Evolutionary conservation across 2,797 vertebrate genomes (phyloP).

Genomic region (Pempheris klunzingeri): DNA sequence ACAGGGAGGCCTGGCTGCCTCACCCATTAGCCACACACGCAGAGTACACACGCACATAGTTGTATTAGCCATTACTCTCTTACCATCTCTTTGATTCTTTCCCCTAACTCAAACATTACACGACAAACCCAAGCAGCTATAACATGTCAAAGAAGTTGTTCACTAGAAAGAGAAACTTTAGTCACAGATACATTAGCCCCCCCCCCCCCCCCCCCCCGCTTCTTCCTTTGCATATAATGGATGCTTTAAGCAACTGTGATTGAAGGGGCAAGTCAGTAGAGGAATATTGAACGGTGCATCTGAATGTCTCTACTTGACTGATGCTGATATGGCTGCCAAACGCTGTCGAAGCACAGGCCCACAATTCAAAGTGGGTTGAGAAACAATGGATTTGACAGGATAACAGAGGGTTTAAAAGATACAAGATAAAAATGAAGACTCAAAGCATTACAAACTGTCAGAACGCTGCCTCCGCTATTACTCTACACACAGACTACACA

Average conservation of each 20-base stretch:
- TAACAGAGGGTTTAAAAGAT: slow-evolving; percentile 31
- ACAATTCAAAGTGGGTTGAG: slow-evolving; percentile 34
- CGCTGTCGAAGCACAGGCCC: slow-evolving; percentile 6
- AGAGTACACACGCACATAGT: slow-evolving; percentile 26
- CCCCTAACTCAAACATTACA: not conserved
- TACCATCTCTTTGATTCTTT: slow-evolving; percentile 4
- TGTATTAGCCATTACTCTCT: slow-evolving; percentile 9
- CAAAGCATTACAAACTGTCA: slow-evolving; percentile 38
- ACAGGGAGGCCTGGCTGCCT: slow-evolving; percentile 47
- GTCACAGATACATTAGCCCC: slow-evolving; percentile 3
- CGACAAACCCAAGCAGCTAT: slow-evolving; percentile 12
- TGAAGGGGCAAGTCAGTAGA: slow-evolving; percentile 59
- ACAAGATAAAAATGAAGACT: slow-evolving; percentile 22
- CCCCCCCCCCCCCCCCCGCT: not conserved
- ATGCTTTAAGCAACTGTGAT: slow-evolving; percentile 65
- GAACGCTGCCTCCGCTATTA: not conserved
- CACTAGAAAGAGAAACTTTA: not conserved
- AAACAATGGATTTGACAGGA: slow-evolving; percentile 47
- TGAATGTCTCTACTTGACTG: slow-evolving; percentile 61
- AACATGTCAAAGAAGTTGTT: not conserved
- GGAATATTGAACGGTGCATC: slow-evolving; percentile 61
- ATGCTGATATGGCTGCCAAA: slow-evolving; percentile 48
- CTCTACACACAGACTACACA: slow-evolving; percentile 9
- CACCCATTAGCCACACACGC: slow-evolving; percentile 51
- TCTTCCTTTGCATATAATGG: slow-evolving; percentile 60